Evolutionary conservation across 2,113 vertebrate species (phyloP).

Genomic region (Sorex araneus): DNA sequence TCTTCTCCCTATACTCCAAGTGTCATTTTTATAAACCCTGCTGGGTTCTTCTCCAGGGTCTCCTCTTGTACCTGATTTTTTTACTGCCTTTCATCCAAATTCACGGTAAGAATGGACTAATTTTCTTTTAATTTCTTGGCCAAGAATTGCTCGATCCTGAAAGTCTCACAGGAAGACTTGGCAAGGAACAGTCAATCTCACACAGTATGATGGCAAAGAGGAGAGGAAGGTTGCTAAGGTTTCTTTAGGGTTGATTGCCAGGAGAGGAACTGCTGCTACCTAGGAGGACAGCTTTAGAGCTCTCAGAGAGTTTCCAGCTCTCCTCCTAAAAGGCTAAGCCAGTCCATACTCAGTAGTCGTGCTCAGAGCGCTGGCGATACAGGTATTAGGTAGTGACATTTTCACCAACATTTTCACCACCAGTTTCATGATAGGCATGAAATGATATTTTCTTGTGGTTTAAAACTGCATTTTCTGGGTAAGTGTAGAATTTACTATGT

Average conservation of each 20-base stretch:
- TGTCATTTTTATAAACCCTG: too few species aligned
- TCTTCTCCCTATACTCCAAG: too few species aligned
- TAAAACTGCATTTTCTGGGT: constrained; percentile 46
- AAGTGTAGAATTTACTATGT: neutral
- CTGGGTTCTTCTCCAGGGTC: too few species aligned
- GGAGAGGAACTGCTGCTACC: neutral
- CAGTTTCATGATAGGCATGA: neutral
- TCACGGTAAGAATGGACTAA: too few species aligned
- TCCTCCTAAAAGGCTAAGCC: neutral
- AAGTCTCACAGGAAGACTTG: too few species aligned
- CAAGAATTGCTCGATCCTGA: too few species aligned
- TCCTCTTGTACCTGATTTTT: too few species aligned
- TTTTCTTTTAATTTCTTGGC: too few species aligned
- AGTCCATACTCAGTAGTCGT: neutral
- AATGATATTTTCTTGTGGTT: constrained; percentile 9
- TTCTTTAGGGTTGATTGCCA: neutral
- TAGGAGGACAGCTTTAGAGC: constrained; percentile 33
- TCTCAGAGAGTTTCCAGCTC: neutral
- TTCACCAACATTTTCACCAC: constrained; percentile 23
- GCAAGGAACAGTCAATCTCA: too few species aligned
- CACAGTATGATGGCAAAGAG: too few species aligned
- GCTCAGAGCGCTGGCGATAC: neutral
- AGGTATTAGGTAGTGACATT: neutral
- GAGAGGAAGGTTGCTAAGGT: too few species aligned
- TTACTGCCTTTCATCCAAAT: too few species aligned